Percentiles rank a stretch among this genome's conserved stretches.
These are phyloP conservation scores for Pocota personata DNA, from an alignment of 2,888 invertebrate genomes.

Conservation along the genomic window DNA sequence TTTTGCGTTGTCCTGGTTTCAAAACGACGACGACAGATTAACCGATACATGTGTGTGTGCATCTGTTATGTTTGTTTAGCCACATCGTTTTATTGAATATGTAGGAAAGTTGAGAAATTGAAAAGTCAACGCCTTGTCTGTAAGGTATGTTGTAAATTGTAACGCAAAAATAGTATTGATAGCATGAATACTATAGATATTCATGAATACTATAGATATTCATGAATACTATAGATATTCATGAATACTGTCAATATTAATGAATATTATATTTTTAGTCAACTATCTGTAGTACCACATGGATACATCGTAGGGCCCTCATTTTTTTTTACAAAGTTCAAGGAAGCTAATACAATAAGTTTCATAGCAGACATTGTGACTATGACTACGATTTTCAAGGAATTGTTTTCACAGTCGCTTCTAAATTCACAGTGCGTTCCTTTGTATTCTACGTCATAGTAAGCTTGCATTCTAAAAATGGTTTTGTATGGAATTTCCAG, in stretches of 20 bases:
- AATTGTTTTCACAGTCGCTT: too few relatives aligned
- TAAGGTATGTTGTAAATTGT: not conserved
- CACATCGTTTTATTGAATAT: slow-evolving; percentile 25
- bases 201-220: not conserved
- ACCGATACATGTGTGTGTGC: slow-evolving; percentile 26
- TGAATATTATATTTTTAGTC: not conserved
- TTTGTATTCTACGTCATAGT: not conserved
- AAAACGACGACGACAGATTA: slow-evolving; percentile 45
- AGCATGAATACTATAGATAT: not conserved
- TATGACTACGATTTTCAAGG: too few relatives aligned
- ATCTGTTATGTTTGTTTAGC: slow-evolving; percentile 31
- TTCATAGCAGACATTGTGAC: too few relatives aligned
- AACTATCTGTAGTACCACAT: not conserved
- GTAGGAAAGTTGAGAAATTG: slow-evolving; percentile 18
- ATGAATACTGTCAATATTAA: not conserved
- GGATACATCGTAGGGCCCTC: not conserved
- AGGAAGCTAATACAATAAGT: too few relatives aligned
- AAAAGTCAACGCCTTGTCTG: not conserved
- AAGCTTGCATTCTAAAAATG: not conserved
- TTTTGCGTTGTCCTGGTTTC: slow-evolving; percentile 28
- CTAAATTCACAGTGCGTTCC: too few relatives aligned
- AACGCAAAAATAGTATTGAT: not conserved
- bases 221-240: too few relatives aligned
- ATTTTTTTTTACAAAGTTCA: too few relatives aligned
- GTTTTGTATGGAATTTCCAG: not conserved